Conservation (phyloP, 2,888 invertebrate genomes). For the Parochlus steinenii region DNA sequence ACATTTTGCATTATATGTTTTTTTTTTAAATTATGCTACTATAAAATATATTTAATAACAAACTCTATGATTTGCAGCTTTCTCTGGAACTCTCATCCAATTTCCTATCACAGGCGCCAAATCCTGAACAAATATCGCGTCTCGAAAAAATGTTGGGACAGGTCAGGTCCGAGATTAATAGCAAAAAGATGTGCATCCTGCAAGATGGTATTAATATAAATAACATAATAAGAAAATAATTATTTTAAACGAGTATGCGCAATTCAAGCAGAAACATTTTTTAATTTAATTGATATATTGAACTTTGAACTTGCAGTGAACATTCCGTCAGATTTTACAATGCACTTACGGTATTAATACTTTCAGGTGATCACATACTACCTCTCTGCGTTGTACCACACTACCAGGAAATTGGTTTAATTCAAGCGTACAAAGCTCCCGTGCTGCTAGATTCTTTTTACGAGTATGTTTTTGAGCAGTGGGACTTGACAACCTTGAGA, state of each 20-base stretch:
- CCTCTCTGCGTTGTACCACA: constrained; percentile 57
- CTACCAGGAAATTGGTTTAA: constrained; percentile 36
- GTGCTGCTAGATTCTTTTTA: constrained; percentile 54
- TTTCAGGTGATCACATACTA: no score
- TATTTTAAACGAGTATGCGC: neutral
- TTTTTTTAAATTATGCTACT: neutral
- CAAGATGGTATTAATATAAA: constrained; percentile 34
- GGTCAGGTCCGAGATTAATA: constrained; percentile 54
- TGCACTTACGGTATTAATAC: no score
- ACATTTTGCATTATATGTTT: neutral
- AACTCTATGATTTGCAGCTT: constrained; percentile 28
- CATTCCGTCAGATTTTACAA: no score
- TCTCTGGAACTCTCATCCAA: constrained; percentile 55
- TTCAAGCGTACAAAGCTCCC: constrained; percentile 62
- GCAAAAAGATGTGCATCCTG: constrained; percentile 48
- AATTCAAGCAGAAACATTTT: no score
- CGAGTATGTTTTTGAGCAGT: constrained; percentile 47
- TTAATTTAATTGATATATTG: no score
- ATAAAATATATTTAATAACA: neutral
- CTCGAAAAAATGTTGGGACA: constrained; percentile 42
- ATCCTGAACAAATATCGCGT: constrained; percentile 37
- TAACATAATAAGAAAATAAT: constrained; percentile 11
- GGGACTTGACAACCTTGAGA: constrained; percentile 73
- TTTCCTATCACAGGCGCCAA: constrained; percentile 48
- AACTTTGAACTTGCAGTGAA: no score